Evolutionary conservation across 2,888 invertebrate genomes (phyloP).

Genomic region (Ethmia dodecea): DNA sequence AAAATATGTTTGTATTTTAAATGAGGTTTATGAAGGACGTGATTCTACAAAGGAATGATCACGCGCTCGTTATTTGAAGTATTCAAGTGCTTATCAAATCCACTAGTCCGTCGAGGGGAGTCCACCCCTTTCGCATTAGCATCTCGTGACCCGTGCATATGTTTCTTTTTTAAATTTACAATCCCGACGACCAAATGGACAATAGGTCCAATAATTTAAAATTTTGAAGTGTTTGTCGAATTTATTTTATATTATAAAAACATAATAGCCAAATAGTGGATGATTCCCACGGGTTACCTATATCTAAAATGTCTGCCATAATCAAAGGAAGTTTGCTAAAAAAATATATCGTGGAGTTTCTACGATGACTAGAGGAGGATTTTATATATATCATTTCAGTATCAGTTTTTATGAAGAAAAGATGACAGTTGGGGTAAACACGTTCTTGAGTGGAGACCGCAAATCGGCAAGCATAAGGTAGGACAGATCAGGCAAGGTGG

Average conservation of each 20-base stretch:
- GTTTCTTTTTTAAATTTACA: conserved; percentile 54
- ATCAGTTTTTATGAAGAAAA: no score
- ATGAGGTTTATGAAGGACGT: conserved; percentile 31
- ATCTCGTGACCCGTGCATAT: conserved; percentile 41
- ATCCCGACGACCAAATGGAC: conserved; percentile 30
- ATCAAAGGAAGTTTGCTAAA: no score
- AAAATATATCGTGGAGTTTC: no score
- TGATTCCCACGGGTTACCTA: conserved; percentile 7
- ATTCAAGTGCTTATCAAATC: conserved; percentile 44
- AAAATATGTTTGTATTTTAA: conserved; percentile 32
- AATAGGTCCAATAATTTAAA: conserved; percentile 38
- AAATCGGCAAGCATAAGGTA: no score
- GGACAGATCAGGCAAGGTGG: no score
- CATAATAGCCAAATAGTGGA: conserved; percentile 3
- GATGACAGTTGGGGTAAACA: no score
- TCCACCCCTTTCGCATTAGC: conserved; percentile 32
- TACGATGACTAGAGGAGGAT: no score
- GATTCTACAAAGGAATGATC: conserved; percentile 36
- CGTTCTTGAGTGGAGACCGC: no score
- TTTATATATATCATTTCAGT: no score
- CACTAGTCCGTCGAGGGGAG: conserved; percentile 10
- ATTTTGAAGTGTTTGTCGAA: conserved; percentile 35
- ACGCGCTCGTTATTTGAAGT: conserved; percentile 54
- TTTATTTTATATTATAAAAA: no score
- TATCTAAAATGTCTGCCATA: no score